phyloP scores from a whole-genome alignment of 92 coral and sea anemone species.

The Parazoanthus atlanticus region DNA sequence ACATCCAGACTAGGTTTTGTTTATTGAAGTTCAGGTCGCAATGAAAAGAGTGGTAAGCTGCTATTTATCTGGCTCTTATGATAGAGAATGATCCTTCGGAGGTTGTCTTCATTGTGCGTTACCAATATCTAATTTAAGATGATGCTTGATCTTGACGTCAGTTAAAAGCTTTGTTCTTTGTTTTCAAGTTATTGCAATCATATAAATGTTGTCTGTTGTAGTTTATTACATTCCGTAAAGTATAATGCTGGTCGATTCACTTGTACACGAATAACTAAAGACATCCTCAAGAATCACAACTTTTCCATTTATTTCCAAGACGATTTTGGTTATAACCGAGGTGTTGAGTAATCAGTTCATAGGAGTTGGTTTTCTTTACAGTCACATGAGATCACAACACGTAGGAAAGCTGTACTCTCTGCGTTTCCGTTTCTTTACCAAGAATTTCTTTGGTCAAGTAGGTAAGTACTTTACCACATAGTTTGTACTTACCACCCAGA shows the following conservation, averaged over 20 bases:
- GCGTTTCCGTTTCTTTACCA: conserved; percentile 16
- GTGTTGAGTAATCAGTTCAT: not conserved
- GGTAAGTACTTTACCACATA: not conserved
- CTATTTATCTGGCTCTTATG: not conserved
- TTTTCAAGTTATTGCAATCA: not conserved
- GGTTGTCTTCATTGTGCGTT: not conserved
- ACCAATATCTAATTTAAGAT: not conserved
- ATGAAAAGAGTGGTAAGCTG: not conserved
- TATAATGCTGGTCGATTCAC: not conserved
- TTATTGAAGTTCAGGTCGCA: not conserved
- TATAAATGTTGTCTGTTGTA: no score
- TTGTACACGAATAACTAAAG: not conserved
- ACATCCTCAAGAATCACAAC: not conserved
- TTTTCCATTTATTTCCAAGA: not conserved
- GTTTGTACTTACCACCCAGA: not conserved
- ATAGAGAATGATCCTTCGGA: not conserved
- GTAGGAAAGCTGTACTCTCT: not conserved
- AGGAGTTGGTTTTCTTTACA: not conserved
- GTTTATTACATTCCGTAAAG: no score
- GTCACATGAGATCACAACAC: not conserved
- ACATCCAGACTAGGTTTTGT: not conserved
- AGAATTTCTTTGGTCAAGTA: conserved; percentile 22
- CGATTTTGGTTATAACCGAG: not conserved
- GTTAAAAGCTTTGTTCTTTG: not conserved
- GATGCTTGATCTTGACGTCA: not conserved